Evolutionary conservation across 2,888 invertebrate genomes (phyloP).

Genomic region (Atethmia centrago): DNA sequence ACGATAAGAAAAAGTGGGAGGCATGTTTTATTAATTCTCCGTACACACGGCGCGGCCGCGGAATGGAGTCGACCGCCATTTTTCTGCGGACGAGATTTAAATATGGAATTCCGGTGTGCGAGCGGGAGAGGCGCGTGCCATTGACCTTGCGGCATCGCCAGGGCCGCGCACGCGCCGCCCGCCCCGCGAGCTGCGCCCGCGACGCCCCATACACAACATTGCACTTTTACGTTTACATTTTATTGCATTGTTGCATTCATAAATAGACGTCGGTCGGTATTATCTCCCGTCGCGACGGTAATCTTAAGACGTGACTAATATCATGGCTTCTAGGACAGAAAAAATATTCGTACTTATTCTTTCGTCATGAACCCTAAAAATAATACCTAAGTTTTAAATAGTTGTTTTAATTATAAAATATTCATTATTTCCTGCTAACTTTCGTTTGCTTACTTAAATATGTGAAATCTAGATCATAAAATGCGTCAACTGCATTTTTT

Average conservation of each 20-base stretch:
- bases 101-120: slow-evolving; percentile 91
- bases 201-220: slow-evolving; percentile 72
- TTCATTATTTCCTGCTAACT: not conserved
- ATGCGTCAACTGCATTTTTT: slow-evolving; percentile 43
- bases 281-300: slow-evolving; percentile 49
- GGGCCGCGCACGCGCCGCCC: slow-evolving; percentile 87
- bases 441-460: slow-evolving; percentile 8
- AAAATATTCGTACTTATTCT: not conserved
- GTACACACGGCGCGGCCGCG: slow-evolving; percentile 85
- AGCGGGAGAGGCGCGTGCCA: slow-evolving; percentile 90
- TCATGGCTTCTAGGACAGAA: not conserved
- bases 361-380: not conserved
- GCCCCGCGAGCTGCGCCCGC: slow-evolving; percentile 72
- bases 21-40: slow-evolving; percentile 90
- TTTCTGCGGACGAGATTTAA: slow-evolving; percentile 91
- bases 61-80: slow-evolving; percentile 89
- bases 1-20: slow-evolving; percentile 83
- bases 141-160: slow-evolving; percentile 87
- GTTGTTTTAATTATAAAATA: not conserved
- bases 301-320: slow-evolving; percentile 40
- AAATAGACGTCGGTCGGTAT: slow-evolving; percentile 44
- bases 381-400: not conserved
- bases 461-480: slow-evolving; percentile 18
- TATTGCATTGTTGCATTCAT: slow-evolving; percentile 66
- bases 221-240: slow-evolving; percentile 75